Conservation (phyloP, 2,888 invertebrate genomes). For the Cistogaster globosa region DNA sequence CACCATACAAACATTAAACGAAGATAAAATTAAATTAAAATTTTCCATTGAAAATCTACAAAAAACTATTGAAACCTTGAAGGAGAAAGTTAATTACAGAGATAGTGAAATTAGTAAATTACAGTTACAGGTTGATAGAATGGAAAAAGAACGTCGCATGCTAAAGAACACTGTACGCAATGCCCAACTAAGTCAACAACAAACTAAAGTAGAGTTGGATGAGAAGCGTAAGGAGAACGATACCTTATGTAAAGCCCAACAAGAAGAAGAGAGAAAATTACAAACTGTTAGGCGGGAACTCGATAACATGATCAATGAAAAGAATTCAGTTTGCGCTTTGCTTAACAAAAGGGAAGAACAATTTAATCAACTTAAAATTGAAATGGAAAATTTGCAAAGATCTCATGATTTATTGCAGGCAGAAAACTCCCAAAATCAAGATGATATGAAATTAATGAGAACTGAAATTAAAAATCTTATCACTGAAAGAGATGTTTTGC, state of each 20-base stretch:
- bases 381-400: slow-evolving; percentile 90
- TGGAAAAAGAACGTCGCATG: slow-evolving; percentile 88
- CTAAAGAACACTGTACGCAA: slow-evolving; percentile 84
- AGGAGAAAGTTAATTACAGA: slow-evolving; percentile 90
- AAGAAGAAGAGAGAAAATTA: slow-evolving; percentile 88
- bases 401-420: slow-evolving; percentile 89
- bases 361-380: slow-evolving; percentile 89
- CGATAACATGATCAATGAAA: slow-evolving; percentile 89
- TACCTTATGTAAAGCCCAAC: slow-evolving; percentile 87
- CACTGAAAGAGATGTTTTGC: slow-evolving; percentile 88
- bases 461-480: slow-evolving; percentile 92
- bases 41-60: slow-evolving; percentile 88
- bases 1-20: slow-evolving; percentile 87
- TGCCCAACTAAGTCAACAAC: slow-evolving; percentile 80
- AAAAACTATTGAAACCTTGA: slow-evolving; percentile 76
- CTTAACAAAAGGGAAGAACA: slow-evolving; percentile 93
- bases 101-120: slow-evolving; percentile 89
- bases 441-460: slow-evolving; percentile 92
- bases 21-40: slow-evolving; percentile 88
- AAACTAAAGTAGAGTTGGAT: slow-evolving; percentile 80
- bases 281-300: slow-evolving; percentile 89
- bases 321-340: slow-evolving; percentile 92
- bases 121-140: slow-evolving; percentile 86
- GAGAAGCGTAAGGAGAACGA: slow-evolving; percentile 82
- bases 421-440: slow-evolving; percentile 90